Conservation (phyloP, 2,113 vertebrate species). For the Maccullochella peelii region DNA sequence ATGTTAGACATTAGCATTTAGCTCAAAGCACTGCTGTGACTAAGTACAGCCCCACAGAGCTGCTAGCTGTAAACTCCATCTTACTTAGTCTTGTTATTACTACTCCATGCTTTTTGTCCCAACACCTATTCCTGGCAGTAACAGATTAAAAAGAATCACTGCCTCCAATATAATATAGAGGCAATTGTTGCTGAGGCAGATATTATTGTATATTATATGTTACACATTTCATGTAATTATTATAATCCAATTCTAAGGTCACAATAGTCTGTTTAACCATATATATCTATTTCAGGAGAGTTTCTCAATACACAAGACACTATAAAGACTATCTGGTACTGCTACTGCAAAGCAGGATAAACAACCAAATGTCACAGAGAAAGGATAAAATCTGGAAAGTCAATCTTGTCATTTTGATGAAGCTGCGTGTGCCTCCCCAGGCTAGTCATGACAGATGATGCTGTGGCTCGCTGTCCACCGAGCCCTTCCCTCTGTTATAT, state of each 20-base stretch:
- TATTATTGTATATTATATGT: background rate
- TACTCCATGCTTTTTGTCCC: background rate
- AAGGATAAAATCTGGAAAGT: slow-evolving; percentile 79
- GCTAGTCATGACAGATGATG: slow-evolving; percentile 77
- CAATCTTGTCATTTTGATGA: slow-evolving; percentile 82
- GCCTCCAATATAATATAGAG: background rate
- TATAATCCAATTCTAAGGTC: slow-evolving; percentile 16
- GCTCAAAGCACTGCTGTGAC: background rate
- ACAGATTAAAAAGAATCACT: background rate
- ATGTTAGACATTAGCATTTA: background rate
- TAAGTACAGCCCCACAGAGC: background rate
- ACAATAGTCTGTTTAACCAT: background rate
- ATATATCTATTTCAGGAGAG: slow-evolving; percentile 32
- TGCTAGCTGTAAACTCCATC: background rate
- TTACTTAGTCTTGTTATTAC: background rate
- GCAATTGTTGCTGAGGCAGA: background rate
- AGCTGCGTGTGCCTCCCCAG: slow-evolving; percentile 69
- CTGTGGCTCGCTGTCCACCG: slow-evolving; percentile 64
- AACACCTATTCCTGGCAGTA: background rate
- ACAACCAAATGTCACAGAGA: slow-evolving; percentile 75
- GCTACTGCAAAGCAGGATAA: slow-evolving; percentile 61
- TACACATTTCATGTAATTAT: background rate
- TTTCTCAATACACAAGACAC: background rate
- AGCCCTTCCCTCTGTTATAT: slow-evolving; percentile 72
- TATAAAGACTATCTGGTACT: slow-evolving; percentile 12